Evolutionary conservation across 2,797 vertebrate genomes (phyloP).

Genomic region (Lutjanus campechanus): DNA sequence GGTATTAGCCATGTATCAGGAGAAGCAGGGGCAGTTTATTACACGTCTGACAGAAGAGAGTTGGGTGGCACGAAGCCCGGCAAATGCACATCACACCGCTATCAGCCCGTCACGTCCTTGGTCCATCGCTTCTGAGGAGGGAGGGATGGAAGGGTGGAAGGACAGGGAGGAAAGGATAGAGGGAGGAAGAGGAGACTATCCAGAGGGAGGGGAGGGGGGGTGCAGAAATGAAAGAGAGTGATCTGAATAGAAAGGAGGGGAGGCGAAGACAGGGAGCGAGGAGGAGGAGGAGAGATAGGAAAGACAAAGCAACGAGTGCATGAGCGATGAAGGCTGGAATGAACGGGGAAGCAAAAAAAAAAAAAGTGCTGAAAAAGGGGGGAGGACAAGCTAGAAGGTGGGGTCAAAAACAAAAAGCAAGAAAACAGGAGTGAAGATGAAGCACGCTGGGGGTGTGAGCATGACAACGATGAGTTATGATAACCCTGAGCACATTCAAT

Average conservation of each 20-base stretch:
- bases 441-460: slow-evolving; percentile 3
- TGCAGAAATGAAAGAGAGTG: slow-evolving; percentile 64
- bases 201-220: slow-evolving; percentile 51
- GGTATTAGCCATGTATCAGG: slow-evolving; percentile 63
- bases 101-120: slow-evolving; percentile 60
- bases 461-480: slow-evolving; percentile 60
- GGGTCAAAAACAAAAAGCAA: slow-evolving; percentile 24
- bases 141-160: slow-evolving; percentile 36
- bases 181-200: slow-evolving; percentile 35
- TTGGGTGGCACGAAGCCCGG: slow-evolving; percentile 54
- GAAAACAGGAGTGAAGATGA: slow-evolving; percentile 36
- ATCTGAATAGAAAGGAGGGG: slow-evolving; percentile 71
- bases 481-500: slow-evolving; percentile 56
- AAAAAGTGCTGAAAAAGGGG: background rate
- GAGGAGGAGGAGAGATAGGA: slow-evolving; percentile 28
- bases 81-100: slow-evolving; percentile 53
- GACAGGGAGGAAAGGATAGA: slow-evolving; percentile 26
- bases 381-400: slow-evolving; percentile 24
- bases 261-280: slow-evolving; percentile 20
- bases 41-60: slow-evolving; percentile 56
- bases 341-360: slow-evolving; percentile 41
- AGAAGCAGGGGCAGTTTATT: slow-evolving; percentile 54
- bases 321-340: slow-evolving; percentile 71
- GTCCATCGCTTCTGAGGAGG: slow-evolving; percentile 43
- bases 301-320: slow-evolving; percentile 55